Evolutionary conservation across 2,113 vertebrate genomes (phyloP).

Genomic region (Circaetus cinerascens): DNA sequence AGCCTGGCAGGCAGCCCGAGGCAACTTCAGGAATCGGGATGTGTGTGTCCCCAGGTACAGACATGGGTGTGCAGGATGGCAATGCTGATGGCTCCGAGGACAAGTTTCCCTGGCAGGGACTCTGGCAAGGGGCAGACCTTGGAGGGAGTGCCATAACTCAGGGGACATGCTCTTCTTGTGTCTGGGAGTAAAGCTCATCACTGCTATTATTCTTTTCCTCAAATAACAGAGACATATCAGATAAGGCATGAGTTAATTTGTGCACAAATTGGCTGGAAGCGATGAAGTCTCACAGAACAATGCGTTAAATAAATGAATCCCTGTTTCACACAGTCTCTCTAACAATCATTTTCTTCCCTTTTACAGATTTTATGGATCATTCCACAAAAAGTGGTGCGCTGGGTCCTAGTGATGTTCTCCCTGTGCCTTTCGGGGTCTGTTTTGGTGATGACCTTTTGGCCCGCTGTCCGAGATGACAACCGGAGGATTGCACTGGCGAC

Average conservation of each 20-base stretch:
- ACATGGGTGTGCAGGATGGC: rapidly evolving
- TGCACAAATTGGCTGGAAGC: background rate
- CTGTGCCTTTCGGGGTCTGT: constrained; percentile 91
- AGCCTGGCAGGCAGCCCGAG: background rate
- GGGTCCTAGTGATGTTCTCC: constrained; percentile 84
- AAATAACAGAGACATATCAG: background rate
- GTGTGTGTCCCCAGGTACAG: background rate
- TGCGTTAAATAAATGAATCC: background rate
- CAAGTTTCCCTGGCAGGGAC: background rate
- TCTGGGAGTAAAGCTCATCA: background rate
- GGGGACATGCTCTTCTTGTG: rapidly evolving
- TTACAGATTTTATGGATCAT: constrained; percentile 89
- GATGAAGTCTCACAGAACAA: background rate
- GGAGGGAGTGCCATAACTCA: background rate
- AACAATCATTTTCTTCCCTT: background rate
- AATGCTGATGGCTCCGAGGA: background rate
- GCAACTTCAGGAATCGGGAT: background rate
- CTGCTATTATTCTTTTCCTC: background rate
- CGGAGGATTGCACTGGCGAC: constrained; percentile 80
- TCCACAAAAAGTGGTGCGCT: constrained; percentile 81
- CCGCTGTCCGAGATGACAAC: constrained; percentile 89
- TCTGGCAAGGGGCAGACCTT: background rate
- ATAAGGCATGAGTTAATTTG: background rate
- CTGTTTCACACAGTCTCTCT: background rate
- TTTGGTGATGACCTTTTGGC: constrained; percentile 93